These are phyloP conservation scores for Suncus etruscus DNA, from an alignment of 2,113 vertebrate genomes.

Conservation along the genomic window DNA sequence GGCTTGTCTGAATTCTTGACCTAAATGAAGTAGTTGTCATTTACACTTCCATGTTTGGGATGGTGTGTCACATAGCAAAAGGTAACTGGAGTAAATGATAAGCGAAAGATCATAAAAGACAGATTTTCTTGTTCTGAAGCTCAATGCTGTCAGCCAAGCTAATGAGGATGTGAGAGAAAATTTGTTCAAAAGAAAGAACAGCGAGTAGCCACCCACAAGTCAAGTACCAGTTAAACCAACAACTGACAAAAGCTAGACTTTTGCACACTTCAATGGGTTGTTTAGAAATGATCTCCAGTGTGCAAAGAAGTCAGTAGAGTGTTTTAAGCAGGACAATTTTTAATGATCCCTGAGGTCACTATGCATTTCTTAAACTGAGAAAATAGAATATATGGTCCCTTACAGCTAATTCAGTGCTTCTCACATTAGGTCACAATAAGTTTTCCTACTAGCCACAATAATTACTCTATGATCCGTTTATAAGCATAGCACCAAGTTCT, in stretches of 20 bases:
- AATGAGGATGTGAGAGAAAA: neutral
- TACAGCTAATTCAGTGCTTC: neutral
- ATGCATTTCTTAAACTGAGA: neutral
- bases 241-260: neutral
- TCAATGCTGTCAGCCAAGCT: neutral
- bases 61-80: neutral
- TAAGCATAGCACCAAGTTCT: constrained; percentile 37
- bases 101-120: neutral
- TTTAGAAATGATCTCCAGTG: constrained; percentile 21
- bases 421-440: neutral
- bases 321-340: constrained; percentile 20
- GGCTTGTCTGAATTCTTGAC: neutral
- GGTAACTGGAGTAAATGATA: neutral
- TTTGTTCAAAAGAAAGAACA: neutral
- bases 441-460: neutral
- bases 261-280: neutral
- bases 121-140: neutral
- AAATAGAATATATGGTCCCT: neutral
- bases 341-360: constrained; percentile 22
- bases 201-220: neutral
- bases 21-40: neutral
- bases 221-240: neutral
- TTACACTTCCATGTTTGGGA: neutral
- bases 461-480: no score
- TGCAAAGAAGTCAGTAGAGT: neutral